A percentile compares a stretch with the other conserved stretches of the same genome.
Evolutionary conservation across 1,140 invertebrate genomes (phyloP).

Genomic region (Maniola jurtina): DNA sequence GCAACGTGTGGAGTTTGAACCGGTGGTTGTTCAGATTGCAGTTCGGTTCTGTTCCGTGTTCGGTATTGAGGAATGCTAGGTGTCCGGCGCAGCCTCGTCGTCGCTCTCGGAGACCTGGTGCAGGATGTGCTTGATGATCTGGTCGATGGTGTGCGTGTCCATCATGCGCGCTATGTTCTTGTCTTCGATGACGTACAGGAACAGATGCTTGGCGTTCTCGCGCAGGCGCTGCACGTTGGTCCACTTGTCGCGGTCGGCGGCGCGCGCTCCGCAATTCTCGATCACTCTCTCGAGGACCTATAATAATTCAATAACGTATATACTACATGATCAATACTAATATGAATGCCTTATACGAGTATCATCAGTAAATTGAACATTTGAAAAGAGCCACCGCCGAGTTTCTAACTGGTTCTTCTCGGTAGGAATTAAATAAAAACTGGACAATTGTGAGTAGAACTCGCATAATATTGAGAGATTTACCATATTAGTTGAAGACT

Average conservation of each 20-base stretch:
- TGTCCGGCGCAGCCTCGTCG: neutral
- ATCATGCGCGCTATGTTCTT: conserved; percentile 60
- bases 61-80: too few relatives aligned
- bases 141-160: conserved; percentile 68
- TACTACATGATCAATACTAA: too few relatives aligned
- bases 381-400: too few relatives aligned
- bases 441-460: too few relatives aligned
- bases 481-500: neutral
- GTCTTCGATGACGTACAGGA: conserved; percentile 66
- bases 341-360: too few relatives aligned
- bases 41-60: too few relatives aligned
- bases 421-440: too few relatives aligned
- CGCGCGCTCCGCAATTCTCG: conserved; percentile 52
- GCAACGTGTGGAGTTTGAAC: too few relatives aligned
- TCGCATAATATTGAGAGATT: too few relatives aligned
- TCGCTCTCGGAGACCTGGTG: conserved; percentile 36
- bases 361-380: too few relatives aligned
- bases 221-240: conserved; percentile 63
- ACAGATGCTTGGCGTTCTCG: conserved; percentile 68
- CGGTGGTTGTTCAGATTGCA: too few relatives aligned
- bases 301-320: neutral
- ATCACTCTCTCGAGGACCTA: conserved; percentile 66
- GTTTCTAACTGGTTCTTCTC: too few relatives aligned
- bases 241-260: conserved; percentile 56
- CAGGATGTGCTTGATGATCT: conserved; percentile 52